Conservation (phyloP, 1,140 invertebrate species). For the Scaptodrosophila lebanonensis region DNA sequence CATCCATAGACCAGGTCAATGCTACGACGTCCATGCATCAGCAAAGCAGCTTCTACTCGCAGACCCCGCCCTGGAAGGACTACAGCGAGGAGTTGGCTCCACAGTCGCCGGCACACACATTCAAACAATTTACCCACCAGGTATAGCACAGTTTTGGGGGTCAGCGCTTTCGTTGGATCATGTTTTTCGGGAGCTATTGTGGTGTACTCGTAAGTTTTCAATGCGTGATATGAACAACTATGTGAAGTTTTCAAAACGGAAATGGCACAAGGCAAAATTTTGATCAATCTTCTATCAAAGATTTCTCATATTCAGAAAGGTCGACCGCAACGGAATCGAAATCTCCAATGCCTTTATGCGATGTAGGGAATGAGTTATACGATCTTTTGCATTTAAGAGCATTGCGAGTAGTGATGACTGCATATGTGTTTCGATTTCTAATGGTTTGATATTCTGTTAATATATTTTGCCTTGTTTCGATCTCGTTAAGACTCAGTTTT, state of each 20-base stretch:
- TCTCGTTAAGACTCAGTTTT: constrained; percentile 20
- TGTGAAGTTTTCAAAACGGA: constrained; percentile 6
- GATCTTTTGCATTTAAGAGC: too few relatives aligned
- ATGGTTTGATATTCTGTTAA: constrained; percentile 1
- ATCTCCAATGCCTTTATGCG: too few relatives aligned
- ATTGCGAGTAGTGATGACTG: too few relatives aligned
- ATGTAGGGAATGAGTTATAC: too few relatives aligned
- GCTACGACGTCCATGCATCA: too few relatives aligned
- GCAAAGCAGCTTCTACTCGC: constrained; percentile 71
- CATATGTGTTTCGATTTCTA: constrained; percentile 1
- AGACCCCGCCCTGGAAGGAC: constrained; percentile 76
- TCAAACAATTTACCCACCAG: constrained; percentile 53
- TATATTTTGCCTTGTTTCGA: constrained; percentile 5
- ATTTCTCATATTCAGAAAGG: too few relatives aligned
- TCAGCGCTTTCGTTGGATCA: constrained; percentile 18
- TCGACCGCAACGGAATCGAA: too few relatives aligned
- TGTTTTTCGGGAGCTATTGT: too few relatives aligned
- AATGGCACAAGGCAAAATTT: constrained; percentile 7
- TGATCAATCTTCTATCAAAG: too few relatives aligned
- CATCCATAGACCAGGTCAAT: constrained; percentile 21
- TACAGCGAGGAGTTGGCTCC: constrained; percentile 56
- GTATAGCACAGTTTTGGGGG: constrained; percentile 61
- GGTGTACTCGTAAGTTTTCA: too few relatives aligned
- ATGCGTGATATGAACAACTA: constrained; percentile 53
- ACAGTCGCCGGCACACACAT: constrained; percentile 22